These are phyloP conservation scores for Atherinomorus stipes DNA, from an alignment of 2,113 vertebrate genomes.

Conservation along the genomic window DNA sequence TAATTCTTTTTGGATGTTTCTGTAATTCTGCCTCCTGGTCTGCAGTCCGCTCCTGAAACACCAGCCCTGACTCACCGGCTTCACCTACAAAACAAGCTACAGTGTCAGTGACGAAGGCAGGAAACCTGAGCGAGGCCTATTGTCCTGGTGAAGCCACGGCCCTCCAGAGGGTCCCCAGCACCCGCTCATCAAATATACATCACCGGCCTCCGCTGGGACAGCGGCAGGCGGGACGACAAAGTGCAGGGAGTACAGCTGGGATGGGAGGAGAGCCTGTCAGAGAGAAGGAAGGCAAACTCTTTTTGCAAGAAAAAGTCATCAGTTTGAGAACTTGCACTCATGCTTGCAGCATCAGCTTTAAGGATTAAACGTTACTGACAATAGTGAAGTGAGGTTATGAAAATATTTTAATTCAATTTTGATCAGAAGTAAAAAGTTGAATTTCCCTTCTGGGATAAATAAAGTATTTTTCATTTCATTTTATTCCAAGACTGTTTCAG, in stretches of 20 bases:
- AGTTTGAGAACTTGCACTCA: rapidly evolving
- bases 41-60: conserved; percentile 56
- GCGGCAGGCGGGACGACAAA: conserved; percentile 38
- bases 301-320: background rate
- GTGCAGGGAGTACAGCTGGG: conserved; percentile 45
- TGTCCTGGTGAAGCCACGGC: conserved; percentile 65
- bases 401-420: too few relatives aligned
- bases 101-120: conserved; percentile 63
- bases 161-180: conserved; percentile 71
- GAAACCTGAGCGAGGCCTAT: conserved; percentile 80
- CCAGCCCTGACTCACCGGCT: conserved; percentile 51
- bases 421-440: too few relatives aligned
- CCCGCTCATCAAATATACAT: conserved; percentile 86
- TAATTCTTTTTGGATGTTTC: background rate
- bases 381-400: background rate
- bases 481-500: too few relatives aligned
- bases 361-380: background rate
- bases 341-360: background rate
- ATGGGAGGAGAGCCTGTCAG: background rate
- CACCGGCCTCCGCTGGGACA: conserved; percentile 54
- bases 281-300: conserved; percentile 1
- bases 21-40: conserved; percentile 53
- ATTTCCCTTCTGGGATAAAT: too few relatives aligned
- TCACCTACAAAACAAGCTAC: conserved; percentile 56
- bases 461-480: too few relatives aligned